Evolutionary conservation across 2,888 invertebrate genomes (phyloP), one percentile per base, ranked within the genome.

Genomic region (Lymantria dispar): DNA sequence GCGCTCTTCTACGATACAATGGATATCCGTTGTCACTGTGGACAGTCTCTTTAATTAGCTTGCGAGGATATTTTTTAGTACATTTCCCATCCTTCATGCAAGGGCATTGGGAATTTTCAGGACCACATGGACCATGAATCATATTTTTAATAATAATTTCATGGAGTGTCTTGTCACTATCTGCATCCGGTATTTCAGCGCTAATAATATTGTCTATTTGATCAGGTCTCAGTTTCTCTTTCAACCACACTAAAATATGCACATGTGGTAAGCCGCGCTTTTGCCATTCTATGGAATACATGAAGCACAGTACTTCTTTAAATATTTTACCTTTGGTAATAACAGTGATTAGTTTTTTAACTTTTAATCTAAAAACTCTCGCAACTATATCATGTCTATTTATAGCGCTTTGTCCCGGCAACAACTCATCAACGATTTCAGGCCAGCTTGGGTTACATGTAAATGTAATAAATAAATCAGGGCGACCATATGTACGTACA

Each of bases 311-410:
- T 11, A 48, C 47, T n/a, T 61, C 63, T 39, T 68, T 65, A 53
- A 65, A 69, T 15, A 69, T 45, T 13, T 51, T 43, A 11, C 54
- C 61, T 62, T 72, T 70, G 2, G 43, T 59, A 43, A 70, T 31
- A 12, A 65, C 33, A 51, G 36, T 40, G 0, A 69, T 46, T 8
- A 70, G 43, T 31, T 60, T 61, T 57, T 64, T 56, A n/a, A 71
- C 58, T 54, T 71, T 71, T 50, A 63, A 47, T 39, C 50, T 45
- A 58, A 70, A 69, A 0, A 69, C 55, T 39, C 66, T 50, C 13
- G 71, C 66, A 36, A 63, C 52, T 22, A 77, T 48, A 50, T 77
- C 73, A 52, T 75, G 72, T 14, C 74, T 50, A 55, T 74, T 65
- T 12, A n/a, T 52, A 11, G 69, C 33, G 0, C 31, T 56, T 55